These are phyloP conservation scores for Deroplatys truncata DNA, from an alignment of 2,888 invertebrate species.

Conservation along the genomic window DNA sequence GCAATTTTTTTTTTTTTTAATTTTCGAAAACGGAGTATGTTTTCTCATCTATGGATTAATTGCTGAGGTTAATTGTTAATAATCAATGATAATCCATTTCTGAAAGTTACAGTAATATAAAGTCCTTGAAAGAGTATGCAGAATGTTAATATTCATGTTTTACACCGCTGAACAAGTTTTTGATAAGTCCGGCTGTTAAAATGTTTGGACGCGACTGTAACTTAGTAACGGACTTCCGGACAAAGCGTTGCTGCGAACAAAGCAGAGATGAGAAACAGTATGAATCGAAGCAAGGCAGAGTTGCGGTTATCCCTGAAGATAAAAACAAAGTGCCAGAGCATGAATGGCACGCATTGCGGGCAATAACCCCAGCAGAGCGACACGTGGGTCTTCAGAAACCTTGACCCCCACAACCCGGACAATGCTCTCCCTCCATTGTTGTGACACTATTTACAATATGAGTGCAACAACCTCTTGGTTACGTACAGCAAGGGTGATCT, in stretches of 20 bases:
- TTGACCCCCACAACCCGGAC: constrained; percentile 12
- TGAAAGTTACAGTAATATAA: too few relatives aligned
- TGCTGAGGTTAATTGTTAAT: too few relatives aligned
- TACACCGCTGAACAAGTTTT: too few relatives aligned
- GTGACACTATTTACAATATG: neutral
- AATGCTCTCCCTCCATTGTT: neutral
- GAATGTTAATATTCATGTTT: too few relatives aligned
- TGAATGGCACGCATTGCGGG: neutral
- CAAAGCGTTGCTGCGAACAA: neutral
- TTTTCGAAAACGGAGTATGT: too few relatives aligned
- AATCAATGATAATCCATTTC: too few relatives aligned
- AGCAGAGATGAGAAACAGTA: neutral
- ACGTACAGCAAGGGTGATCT: neutral
- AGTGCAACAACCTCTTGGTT: neutral
- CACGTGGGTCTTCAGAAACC: constrained; percentile 8
- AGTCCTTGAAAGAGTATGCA: too few relatives aligned
- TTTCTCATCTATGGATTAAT: too few relatives aligned
- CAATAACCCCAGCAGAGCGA: neutral
- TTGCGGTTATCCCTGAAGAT: neutral
- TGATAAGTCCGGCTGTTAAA: too few relatives aligned
- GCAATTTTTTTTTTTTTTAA: too few relatives aligned
- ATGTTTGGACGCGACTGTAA: too few relatives aligned
- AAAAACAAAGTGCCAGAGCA: neutral
- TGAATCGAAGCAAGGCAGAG: neutral
- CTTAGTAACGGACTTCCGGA: neutral